Evolutionary conservation across 2,797 vertebrate genomes (phyloP).

Genomic region (Thaleichthys pacificus): DNA sequence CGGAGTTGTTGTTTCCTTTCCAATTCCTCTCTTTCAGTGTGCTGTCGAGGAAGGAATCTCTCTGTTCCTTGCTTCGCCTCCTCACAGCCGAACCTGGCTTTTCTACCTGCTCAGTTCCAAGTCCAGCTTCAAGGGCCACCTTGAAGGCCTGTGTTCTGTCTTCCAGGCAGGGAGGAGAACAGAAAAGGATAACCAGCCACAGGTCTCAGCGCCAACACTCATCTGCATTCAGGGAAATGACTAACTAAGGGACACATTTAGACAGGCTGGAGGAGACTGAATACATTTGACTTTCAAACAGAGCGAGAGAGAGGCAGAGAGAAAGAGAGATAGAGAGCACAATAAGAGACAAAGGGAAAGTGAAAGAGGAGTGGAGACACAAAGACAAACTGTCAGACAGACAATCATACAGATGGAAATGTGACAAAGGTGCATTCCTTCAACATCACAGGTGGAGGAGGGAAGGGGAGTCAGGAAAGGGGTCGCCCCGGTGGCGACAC

Average conservation of each 20-base stretch:
- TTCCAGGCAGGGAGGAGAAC: constrained; percentile 41
- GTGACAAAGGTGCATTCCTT: constrained; percentile 41
- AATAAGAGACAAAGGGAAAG: constrained; percentile 20
- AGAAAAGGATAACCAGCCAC: constrained; percentile 37
- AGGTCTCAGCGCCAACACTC: constrained; percentile 43
- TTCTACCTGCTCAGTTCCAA: constrained; percentile 49
- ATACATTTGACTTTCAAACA: constrained; percentile 32
- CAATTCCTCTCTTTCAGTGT: constrained; percentile 40
- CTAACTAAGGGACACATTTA: constrained; percentile 35
- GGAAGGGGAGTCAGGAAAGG: constrained; percentile 15
- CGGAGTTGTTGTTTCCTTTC: constrained; percentile 42
- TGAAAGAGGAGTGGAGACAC: not conserved
- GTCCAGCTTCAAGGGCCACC: constrained; percentile 48
- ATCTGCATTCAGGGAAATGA: constrained; percentile 42
- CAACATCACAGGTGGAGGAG: constrained; percentile 62
- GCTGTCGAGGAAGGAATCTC: constrained; percentile 42
- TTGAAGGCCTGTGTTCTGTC: constrained; percentile 65
- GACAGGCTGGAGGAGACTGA: constrained; percentile 20
- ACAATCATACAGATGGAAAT: not conserved
- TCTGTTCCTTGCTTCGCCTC: constrained; percentile 25
- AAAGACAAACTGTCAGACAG: constrained; percentile 2
- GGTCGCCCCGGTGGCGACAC: constrained; percentile 27
- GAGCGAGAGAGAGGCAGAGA: constrained; percentile 5
- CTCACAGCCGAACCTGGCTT: constrained; percentile 39
- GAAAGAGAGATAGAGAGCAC: constrained; percentile 2